Conservation (phyloP, 2,113 vertebrate species). For the Tupaia chinensis region DNA sequence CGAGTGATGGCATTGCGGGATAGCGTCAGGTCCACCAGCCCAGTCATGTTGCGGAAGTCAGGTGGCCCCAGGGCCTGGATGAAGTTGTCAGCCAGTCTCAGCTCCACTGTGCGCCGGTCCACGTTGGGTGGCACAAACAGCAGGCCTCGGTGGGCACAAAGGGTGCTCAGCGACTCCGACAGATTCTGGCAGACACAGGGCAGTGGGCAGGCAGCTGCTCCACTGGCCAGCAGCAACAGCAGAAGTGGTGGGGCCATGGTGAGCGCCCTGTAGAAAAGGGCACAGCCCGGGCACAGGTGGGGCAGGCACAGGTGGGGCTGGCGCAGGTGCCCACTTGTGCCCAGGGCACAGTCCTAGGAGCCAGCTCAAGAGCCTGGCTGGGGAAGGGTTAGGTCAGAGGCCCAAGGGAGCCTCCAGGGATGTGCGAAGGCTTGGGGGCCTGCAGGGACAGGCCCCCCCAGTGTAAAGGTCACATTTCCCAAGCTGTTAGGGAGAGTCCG, state of each 20-base stretch:
- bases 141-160: conserved; percentile 95
- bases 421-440: background rate
- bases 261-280: conserved; percentile 70
- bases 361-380: conserved; percentile 46
- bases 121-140: conserved; percentile 94
- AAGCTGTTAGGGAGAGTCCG: conserved; percentile 4
- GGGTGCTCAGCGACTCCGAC: conserved; percentile 94
- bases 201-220: conserved; percentile 92
- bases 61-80: conserved; percentile 91
- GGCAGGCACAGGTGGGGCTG: conserved; percentile 63
- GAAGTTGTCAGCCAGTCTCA: conserved; percentile 95
- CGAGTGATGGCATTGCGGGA: conserved; percentile 94
- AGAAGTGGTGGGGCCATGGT: conserved; percentile 81
- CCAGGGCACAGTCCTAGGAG: background rate
- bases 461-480: conserved; percentile 65
- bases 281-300: conserved; percentile 60
- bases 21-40: conserved; percentile 94
- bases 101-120: conserved; percentile 94
- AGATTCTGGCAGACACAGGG: conserved; percentile 96
- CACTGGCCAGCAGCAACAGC: conserved; percentile 81
- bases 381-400: background rate
- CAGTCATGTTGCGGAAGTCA: conserved; percentile 95
- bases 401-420: background rate
- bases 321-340: conserved; percentile 42
- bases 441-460: conserved; percentile 5